Base-by-base conservation (phyloP, 2,113 vertebrate genomes). In the Noturus placidus region DNA sequence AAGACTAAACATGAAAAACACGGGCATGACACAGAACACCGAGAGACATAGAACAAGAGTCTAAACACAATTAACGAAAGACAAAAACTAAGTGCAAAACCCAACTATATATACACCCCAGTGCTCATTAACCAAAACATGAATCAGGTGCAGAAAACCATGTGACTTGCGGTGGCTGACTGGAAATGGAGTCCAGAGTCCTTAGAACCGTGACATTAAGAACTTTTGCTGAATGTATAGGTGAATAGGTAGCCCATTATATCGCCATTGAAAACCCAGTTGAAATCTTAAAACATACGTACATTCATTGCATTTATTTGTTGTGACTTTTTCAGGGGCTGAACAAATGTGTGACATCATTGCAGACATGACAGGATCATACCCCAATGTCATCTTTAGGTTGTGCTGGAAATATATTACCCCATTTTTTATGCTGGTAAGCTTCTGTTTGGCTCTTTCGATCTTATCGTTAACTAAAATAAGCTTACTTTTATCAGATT, bases 321-420 rank as follows among this genome's bases (percentile, higher is more conserved):
- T 50, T 33, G n/a, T 70, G 38, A 33, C 27, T 30, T 57, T 50
- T 57, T 42, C 33, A 96, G 95, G 95, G 0, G 92, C 92, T 33
- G 90, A 95, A 20, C 42, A 30, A 33, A 3, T 96, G 54, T 93
- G 50, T 78, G 87, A 67, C 13, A 90, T 93, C 76, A 95, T 95
- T 50, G 86, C 93, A 87, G 92, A 95, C 87, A 96, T 96, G 95
- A 95, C 95, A 14, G 94, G 92, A 0, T 83, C 87, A 46, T 54
- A 20, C 0, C 89, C 92, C 15, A 94, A 90, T 46, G 59, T 77
- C 0, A 90, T 93, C 74, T 95, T 96, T 77, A 95, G 93, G 91
- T 61, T 95, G 86, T 95, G 95, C 90, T 96, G 95, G 95, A 92
- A 89, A 79, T 95, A 87, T 57, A 63, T 96, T 88, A 95, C 94